Evolutionary conservation across 2,797 vertebrate genomes (phyloP), one percentile per base, ranked within the genome.

Genomic region (Myotis daubentonii): DNA sequence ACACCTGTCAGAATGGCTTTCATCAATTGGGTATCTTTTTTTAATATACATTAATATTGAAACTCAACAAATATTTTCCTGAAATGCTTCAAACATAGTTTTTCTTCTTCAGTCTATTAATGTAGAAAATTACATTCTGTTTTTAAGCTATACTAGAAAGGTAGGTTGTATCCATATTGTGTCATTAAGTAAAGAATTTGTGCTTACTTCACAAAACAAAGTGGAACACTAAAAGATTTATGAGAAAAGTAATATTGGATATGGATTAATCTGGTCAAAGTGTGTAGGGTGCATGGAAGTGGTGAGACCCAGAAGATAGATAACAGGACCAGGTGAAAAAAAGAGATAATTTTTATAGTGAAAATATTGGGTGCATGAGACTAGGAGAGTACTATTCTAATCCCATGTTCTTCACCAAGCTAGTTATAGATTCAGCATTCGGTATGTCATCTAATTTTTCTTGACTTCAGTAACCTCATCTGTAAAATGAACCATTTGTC

Each of bases 191-290:
- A 84, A 90, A 13, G 3, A 68, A 66, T 88, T 91, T 60, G 5
- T 88, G 38, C 33, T 86, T 89, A n/a, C 47, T 88, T 82, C 60
- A 91, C 9, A 86, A 92, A 89, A 44, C 30, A 91, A 85, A 78
- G 53, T 70, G 20, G 38, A 80, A 28, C 44, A 57, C 78, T 78
- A 88, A 84, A 71, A 38, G 2, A 0, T 81, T 94, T 94, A 72
- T 66, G 8, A 86, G 6, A 65, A 91, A 93, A 62, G 16, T 66
- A 89, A 82, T 74, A 71, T 72, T 91, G 86, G 15, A 76, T 66
- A 72, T 66, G 47, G 8, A 74, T 66, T 78, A 65, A 62, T 72
- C 1, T 89, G 30, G 22, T n/a, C 76, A 55, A 47, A 81, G 49
- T 41, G 11, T 53, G 0, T 76, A 93, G 19, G 25, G 62, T 76